Evolutionary conservation across 2,113 vertebrate species (phyloP).

Genomic region (Brachionichthys hirsutus): DNA sequence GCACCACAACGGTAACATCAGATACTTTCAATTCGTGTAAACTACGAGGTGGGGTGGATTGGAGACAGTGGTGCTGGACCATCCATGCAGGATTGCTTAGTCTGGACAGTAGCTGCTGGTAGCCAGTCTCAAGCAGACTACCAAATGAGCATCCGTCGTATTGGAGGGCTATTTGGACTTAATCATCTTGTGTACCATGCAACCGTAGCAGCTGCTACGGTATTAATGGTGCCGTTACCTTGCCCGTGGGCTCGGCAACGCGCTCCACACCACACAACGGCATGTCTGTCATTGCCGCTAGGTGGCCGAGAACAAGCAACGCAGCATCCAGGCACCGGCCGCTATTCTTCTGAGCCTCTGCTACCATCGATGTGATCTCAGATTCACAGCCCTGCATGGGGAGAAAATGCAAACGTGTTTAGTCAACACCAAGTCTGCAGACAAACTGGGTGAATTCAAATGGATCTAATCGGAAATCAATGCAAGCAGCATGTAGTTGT

Average conservation of each 20-base stretch:
- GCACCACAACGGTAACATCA: too few relatives aligned
- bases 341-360: slow-evolving; percentile 83
- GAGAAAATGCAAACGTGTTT: slow-evolving; percentile 7
- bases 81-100: too few relatives aligned
- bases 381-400: slow-evolving; percentile 86
- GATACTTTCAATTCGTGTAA: too few relatives aligned
- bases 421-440: slow-evolving; percentile 32
- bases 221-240: slow-evolving; percentile 56
- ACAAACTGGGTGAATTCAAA: slow-evolving; percentile 44
- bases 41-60: too few relatives aligned
- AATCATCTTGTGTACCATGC: too few relatives aligned
- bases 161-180: too few relatives aligned
- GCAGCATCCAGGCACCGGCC: slow-evolving; percentile 72
- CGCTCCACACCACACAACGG: slow-evolving; percentile 67
- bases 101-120: too few relatives aligned
- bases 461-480: slow-evolving; percentile 53
- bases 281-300: slow-evolving; percentile 78
- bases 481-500: slow-evolving; percentile 22
- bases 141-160: too few relatives aligned
- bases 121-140: too few relatives aligned
- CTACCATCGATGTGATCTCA: slow-evolving; percentile 91
- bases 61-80: too few relatives aligned
- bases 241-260: slow-evolving; percentile 50
- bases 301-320: slow-evolving; percentile 71
- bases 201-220: slow-evolving; percentile 20